A percentile compares a stretch with the other conserved stretches of the same genome.
These are phyloP conservation scores for Andrena chrysosceles DNA, from an alignment of 2,888 invertebrate genomes.

Conservation along the genomic window DNA sequence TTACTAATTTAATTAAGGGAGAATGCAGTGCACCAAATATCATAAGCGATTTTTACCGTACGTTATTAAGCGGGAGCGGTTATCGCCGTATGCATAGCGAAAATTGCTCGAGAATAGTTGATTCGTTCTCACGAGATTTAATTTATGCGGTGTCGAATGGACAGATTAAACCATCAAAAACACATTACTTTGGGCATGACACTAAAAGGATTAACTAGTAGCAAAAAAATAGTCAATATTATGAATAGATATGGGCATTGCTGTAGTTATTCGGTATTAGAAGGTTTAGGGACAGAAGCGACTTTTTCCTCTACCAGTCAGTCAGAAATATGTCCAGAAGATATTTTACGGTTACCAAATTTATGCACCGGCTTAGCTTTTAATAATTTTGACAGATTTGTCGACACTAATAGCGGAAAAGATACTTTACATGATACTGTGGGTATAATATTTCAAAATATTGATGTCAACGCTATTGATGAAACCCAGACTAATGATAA, in stretches of 20 bases:
- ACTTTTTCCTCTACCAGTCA: slow-evolving; percentile 65
- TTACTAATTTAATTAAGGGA: slow-evolving; percentile 38
- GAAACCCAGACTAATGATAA: background rate
- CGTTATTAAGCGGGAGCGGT: background rate
- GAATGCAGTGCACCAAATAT: slow-evolving; percentile 59
- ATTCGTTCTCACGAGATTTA: background rate
- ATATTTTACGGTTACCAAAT: slow-evolving; percentile 46
- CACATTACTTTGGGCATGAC: slow-evolving; percentile 51
- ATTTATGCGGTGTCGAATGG: slow-evolving; percentile 68
- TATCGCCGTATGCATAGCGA: background rate
- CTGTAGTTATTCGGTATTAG: slow-evolving; percentile 70
- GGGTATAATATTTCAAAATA: slow-evolving; percentile 6
- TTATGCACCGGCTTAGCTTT: background rate
- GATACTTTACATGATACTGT: background rate
- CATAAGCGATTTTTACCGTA: slow-evolving; percentile 53
- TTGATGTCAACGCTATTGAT: slow-evolving; percentile 6
- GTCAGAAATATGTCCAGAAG: slow-evolving; percentile 72
- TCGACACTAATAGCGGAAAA: background rate
- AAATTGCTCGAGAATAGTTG: background rate
- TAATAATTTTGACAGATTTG: slow-evolving; percentile 6
- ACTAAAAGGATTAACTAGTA: slow-evolving; percentile 16
- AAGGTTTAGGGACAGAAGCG: slow-evolving; percentile 78
- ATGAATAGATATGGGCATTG: slow-evolving; percentile 78
- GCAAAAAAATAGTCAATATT: slow-evolving; percentile 65
- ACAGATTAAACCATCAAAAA: slow-evolving; percentile 70